These are phyloP conservation scores for Sminthurides aquaticus DNA, from an alignment of 2,888 invertebrate species.

Conservation along the genomic window DNA sequence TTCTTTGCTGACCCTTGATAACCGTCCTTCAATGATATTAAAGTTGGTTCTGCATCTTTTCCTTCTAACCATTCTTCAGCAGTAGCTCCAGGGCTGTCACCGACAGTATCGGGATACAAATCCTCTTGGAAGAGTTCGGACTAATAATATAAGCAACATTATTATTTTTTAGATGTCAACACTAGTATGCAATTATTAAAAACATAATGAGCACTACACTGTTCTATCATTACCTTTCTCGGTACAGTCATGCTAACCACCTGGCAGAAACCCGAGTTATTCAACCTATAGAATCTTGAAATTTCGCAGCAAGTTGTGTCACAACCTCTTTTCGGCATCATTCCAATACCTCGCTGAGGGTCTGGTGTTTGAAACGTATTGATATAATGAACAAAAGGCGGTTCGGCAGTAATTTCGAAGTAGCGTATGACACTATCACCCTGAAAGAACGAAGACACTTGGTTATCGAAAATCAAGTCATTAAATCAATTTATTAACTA, in stretches of 20 bases:
- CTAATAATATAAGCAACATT: constrained; percentile 48
- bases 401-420: constrained; percentile 85
- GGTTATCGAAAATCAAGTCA: background rate
- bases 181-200: background rate
- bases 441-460: constrained; percentile 46
- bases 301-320: constrained; percentile 93
- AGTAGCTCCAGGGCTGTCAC: constrained; percentile 77
- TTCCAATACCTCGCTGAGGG: constrained; percentile 91
- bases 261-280: constrained; percentile 89
- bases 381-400: constrained; percentile 92
- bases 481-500: background rate
- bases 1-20: constrained; percentile 50
- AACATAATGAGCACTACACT: no score
- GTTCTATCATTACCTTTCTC: constrained; percentile 62
- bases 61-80: constrained; percentile 91
- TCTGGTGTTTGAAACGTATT: constrained; percentile 96
- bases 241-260: constrained; percentile 97
- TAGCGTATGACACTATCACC: constrained; percentile 96
- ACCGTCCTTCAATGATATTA: constrained; percentile 78
- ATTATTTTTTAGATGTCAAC: background rate
- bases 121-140: constrained; percentile 96
- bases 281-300: constrained; percentile 87
- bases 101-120: constrained; percentile 88
- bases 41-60: constrained; percentile 78
- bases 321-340: constrained; percentile 97